Evolutionary conservation across 2,113 vertebrate species (phyloP).

Genomic region (Chloroceryle aenea): DNA sequence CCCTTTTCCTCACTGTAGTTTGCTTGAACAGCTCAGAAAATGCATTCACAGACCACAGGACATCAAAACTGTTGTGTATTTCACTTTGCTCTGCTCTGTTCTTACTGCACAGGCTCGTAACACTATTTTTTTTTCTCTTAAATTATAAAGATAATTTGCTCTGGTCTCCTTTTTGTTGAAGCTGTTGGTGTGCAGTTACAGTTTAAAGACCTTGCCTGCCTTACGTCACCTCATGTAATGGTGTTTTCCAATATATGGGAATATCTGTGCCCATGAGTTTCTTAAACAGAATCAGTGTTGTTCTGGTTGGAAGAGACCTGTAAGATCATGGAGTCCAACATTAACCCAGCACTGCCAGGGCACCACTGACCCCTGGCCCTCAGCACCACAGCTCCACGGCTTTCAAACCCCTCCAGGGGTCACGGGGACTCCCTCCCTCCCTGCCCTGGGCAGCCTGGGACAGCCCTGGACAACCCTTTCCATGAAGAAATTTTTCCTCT

Average conservation of each 20-base stretch:
- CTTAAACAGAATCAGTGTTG: not conserved
- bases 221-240: not conserved
- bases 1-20: fast-evolving
- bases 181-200: not conserved
- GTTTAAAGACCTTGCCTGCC: not conserved
- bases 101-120: not conserved
- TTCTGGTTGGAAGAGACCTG: no score
- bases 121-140: not conserved
- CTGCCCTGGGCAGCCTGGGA: no score
- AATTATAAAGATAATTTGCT: not conserved
- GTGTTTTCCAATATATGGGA: not conserved
- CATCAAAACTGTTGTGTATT: fast-evolving
- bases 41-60: not conserved
- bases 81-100: not conserved
- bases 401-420: no score
- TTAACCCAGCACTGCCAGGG: no score
- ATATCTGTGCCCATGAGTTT: not conserved
- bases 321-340: no score
- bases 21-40: not conserved
- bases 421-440: no score
- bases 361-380: no score
- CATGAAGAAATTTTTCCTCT: no score
- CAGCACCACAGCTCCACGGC: no score
- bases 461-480: no score
- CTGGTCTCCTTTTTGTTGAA: not conserved